Percentiles rank a stretch among this genome's conserved stretches.
Evolutionary conservation across 1,140 invertebrate genomes (phyloP).

Genomic region (Tetramorium alpestre): DNA sequence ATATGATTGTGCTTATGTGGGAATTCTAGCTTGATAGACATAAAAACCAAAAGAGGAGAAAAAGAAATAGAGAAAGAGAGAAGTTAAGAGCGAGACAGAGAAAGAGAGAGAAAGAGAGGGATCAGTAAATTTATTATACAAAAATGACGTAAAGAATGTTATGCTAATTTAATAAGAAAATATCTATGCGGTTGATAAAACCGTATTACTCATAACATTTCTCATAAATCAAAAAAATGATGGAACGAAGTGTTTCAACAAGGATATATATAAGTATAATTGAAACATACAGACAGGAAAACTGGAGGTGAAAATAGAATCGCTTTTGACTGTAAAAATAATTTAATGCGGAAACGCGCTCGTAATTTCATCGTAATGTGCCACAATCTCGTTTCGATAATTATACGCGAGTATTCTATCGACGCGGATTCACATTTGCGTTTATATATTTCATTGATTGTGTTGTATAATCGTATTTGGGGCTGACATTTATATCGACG

Average conservation of each 20-base stretch:
- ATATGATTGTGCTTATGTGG: too few species aligned
- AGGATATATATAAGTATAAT: slow-evolving; percentile 5
- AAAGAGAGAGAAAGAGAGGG: background rate
- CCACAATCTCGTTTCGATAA: slow-evolving; percentile 8
- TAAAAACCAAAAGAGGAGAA: background rate
- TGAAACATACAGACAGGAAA: background rate
- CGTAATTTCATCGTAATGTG: background rate
- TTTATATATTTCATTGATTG: background rate
- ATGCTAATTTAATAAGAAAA: slow-evolving; percentile 54
- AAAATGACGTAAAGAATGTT: slow-evolving; percentile 10
- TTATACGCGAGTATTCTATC: background rate
- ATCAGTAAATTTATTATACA: slow-evolving; percentile 16
- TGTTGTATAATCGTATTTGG: background rate
- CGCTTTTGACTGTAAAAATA: background rate
- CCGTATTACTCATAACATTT: slow-evolving; percentile 15
- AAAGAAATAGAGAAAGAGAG: background rate
- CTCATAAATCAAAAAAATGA: slow-evolving; percentile 42
- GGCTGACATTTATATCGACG: background rate
- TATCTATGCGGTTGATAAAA: slow-evolving; percentile 25
- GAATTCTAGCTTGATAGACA: too few species aligned
- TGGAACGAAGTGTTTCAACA: background rate
- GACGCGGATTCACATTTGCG: slow-evolving; percentile 17
- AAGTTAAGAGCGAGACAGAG: too few species aligned
- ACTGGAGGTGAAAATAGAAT: background rate
- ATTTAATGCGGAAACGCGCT: background rate